These are phyloP conservation scores for Coreoperca whiteheadi DNA, from an alignment of 2,113 vertebrate species.

Conservation along the genomic window DNA sequence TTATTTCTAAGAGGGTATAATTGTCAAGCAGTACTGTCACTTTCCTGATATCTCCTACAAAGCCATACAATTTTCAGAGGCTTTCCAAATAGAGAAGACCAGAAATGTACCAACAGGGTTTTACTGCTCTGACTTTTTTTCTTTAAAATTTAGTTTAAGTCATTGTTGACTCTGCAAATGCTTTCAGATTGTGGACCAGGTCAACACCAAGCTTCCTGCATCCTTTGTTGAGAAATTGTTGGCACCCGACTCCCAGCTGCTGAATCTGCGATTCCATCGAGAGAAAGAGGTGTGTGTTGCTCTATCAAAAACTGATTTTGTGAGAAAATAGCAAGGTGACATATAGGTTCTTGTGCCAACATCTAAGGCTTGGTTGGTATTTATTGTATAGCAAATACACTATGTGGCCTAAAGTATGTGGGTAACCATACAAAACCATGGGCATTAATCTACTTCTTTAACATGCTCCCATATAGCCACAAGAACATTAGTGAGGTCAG, in stretches of 20 bases:
- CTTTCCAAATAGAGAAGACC: not conserved
- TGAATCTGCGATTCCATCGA: conserved; percentile 93
- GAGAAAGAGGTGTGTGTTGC: conserved; percentile 89
- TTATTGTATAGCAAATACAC: not conserved
- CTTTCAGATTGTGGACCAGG: conserved; percentile 94
- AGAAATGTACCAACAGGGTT: not conserved
- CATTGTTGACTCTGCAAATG: not conserved
- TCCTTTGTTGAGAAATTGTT: conserved; percentile 97
- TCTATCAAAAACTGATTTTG: not conserved
- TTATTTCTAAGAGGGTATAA: not conserved
- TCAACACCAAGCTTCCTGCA: conserved; percentile 95
- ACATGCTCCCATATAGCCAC: not conserved
- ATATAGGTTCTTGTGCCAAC: not conserved
- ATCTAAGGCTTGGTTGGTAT: not conserved
- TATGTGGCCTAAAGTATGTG: not conserved
- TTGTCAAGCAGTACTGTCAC: not conserved
- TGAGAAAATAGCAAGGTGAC: not conserved
- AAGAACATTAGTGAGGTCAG: no score
- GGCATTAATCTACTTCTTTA: no score
- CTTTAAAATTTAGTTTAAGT: not conserved
- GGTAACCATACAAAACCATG: not conserved
- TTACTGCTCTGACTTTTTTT: not conserved
- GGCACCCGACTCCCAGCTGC: conserved; percentile 92
- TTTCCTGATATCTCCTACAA: not conserved
- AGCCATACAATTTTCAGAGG: not conserved